A percentile compares a stretch with the other conserved stretches of the same genome.
Evolutionary conservation across 2,888 invertebrate genomes (phyloP).

Genomic region (Oscheius sp.): DNA sequence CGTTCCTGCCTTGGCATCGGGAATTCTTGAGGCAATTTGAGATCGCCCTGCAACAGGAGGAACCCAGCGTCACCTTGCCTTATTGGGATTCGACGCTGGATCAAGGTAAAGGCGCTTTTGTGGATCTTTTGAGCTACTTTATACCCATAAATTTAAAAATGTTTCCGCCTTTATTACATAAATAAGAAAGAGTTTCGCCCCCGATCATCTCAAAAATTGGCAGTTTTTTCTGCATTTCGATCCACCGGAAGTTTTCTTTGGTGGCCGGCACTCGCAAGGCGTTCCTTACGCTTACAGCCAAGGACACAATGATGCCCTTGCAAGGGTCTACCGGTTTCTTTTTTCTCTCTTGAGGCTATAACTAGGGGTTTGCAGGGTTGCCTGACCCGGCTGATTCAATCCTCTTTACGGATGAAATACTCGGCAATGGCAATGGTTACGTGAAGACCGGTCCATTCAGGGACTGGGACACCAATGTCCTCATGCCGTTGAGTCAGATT

Average conservation of each 20-base stretch:
- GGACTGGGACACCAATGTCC: conserved; percentile 68
- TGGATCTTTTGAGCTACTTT: not conserved
- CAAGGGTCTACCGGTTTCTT: conserved; percentile 12
- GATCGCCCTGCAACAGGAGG: conserved; percentile 64
- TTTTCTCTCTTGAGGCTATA: not conserved
- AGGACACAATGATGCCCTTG: conserved; percentile 1
- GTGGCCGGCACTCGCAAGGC: not conserved
- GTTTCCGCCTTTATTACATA: no score
- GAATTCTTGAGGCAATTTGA: conserved; percentile 69
- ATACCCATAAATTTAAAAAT: no score
- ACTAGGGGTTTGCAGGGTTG: conserved; percentile 51
- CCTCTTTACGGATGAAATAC: conserved; percentile 65
- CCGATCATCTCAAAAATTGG: no score
- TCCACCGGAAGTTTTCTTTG: no score
- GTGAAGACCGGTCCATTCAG: conserved; percentile 61
- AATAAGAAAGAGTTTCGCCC: no score
- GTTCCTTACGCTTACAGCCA: no score
- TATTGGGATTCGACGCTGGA: conserved; percentile 69
- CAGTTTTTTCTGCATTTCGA: no score
- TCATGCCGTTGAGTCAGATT: conserved; percentile 67
- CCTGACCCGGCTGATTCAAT: conserved; percentile 67
- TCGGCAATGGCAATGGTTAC: conserved; percentile 69
- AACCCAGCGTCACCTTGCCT: conserved; percentile 61
- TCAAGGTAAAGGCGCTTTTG: conserved; percentile 56
- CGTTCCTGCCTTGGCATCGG: conserved; percentile 69